phyloP scores from a whole-genome alignment of 2,113 vertebrate species.

The Thalassarche chlororhynchos region DNA sequence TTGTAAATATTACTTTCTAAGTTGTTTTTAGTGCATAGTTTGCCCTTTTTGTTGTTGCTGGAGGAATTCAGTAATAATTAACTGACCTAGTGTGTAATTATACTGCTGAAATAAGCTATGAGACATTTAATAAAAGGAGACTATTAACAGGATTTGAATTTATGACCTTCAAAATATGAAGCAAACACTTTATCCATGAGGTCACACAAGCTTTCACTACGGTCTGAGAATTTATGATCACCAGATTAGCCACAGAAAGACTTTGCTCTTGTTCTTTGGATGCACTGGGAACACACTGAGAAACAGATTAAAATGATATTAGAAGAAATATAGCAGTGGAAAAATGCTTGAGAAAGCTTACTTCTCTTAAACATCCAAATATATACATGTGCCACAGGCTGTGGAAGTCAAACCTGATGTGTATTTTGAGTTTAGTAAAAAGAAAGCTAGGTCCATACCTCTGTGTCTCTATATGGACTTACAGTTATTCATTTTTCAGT shows the following conservation, averaged over 20 bases:
- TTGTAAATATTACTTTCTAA: slow-evolving; percentile 14
- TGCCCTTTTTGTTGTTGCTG: slow-evolving; percentile 43
- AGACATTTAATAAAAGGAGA: slow-evolving; percentile 42
- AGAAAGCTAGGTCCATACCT: background rate
- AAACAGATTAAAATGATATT: background rate
- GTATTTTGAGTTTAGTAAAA: background rate
- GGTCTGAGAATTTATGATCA: slow-evolving; percentile 7
- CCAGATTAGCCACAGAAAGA: background rate
- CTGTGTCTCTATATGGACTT: background rate
- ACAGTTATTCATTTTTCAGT: fast-evolving
- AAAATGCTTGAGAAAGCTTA: background rate
- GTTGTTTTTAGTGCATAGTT: slow-evolving; percentile 23
- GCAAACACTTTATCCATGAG: slow-evolving; percentile 31
- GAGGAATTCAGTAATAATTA: slow-evolving; percentile 56
- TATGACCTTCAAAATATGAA: slow-evolving; percentile 38
- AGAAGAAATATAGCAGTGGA: background rate
- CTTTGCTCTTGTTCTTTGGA: background rate
- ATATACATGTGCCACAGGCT: background rate
- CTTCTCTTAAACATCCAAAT: background rate
- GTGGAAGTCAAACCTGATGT: background rate
- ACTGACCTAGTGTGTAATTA: slow-evolving; percentile 45
- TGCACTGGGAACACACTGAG: background rate
- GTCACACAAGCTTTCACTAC: background rate
- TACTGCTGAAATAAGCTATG: slow-evolving; percentile 28
- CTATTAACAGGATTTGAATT: slow-evolving; percentile 56